phyloP scores from a whole-genome alignment of 2,888 invertebrate species.

The Acronicta psi region DNA sequence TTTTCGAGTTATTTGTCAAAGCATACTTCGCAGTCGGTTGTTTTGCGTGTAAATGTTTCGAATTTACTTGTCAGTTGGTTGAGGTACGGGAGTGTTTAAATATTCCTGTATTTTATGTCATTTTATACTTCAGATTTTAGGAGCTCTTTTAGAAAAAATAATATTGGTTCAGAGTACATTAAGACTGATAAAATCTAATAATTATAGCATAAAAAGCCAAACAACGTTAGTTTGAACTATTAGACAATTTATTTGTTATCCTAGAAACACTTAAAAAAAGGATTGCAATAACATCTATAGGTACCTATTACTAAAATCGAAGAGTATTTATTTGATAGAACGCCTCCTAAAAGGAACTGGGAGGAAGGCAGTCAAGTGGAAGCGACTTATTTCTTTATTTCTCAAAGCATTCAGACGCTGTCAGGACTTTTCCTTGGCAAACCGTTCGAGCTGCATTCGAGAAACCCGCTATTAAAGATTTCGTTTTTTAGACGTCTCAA shows the following conservation, averaged over 20 bases:
- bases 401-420: conserved; percentile 34
- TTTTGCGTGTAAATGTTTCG: conserved; percentile 50
- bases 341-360: conserved; percentile 27
- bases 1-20: conserved; percentile 48
- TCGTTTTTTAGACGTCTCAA: conserved; percentile 48
- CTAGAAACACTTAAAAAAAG: neutral
- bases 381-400: conserved; percentile 54
- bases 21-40: conserved; percentile 49
- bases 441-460: conserved; percentile 42
- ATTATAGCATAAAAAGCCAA: no score
- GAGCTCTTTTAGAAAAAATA: no score
- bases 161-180: no score
- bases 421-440: conserved; percentile 56
- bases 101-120: conserved; percentile 17
- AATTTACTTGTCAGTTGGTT: conserved; percentile 28
- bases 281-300: neutral
- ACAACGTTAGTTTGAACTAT: no score
- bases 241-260: neutral
- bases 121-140: neutral
- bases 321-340: conserved; percentile 25
- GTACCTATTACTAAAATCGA: conserved; percentile 14
- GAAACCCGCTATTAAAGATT: conserved; percentile 42
- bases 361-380: conserved; percentile 50
- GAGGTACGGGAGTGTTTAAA: conserved; percentile 25
- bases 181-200: no score